A percentile compares a stretch with the other conserved stretches of the same genome.
Conservation (phyloP, 1,140 invertebrate species). For the Oncopodura yosiiana region DNA sequence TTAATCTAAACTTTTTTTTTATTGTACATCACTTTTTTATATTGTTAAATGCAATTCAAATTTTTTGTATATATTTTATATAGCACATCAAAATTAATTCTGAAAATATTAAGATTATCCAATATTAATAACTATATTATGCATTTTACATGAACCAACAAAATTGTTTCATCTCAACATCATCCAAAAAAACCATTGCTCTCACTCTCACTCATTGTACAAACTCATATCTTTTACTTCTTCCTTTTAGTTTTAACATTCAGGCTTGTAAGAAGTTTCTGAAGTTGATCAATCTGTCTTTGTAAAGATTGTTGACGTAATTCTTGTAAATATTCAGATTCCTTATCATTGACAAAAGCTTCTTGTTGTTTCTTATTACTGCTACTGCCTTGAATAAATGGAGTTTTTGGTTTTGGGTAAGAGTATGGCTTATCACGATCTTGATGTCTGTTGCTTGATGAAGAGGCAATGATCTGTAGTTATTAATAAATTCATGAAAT, state of each 20-base stretch:
- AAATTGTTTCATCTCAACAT: too few species aligned
- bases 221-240: background rate
- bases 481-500: too few species aligned
- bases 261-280: background rate
- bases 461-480: background rate
- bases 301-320: conserved; percentile 12
- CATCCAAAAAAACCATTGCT: background rate
- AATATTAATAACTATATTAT: too few species aligned
- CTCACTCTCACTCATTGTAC: too few species aligned
- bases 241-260: background rate
- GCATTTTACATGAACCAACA: too few species aligned
- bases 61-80: too few species aligned
- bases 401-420: background rate
- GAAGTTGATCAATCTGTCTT: conserved; percentile 3
- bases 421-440: background rate
- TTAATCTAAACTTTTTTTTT: too few species aligned
- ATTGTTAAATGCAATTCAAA: too few species aligned
- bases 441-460: background rate
- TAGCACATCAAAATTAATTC: too few species aligned
- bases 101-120: too few species aligned
- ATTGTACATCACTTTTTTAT: too few species aligned
- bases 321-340: conserved; percentile 17
- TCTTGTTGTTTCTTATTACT: background rate
- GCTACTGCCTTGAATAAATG: background rate
- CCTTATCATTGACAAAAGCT: conserved; percentile 17